These are phyloP conservation scores for Tapirus indicus DNA, from an alignment of 2,797 vertebrate species.

Conservation along the genomic window DNA sequence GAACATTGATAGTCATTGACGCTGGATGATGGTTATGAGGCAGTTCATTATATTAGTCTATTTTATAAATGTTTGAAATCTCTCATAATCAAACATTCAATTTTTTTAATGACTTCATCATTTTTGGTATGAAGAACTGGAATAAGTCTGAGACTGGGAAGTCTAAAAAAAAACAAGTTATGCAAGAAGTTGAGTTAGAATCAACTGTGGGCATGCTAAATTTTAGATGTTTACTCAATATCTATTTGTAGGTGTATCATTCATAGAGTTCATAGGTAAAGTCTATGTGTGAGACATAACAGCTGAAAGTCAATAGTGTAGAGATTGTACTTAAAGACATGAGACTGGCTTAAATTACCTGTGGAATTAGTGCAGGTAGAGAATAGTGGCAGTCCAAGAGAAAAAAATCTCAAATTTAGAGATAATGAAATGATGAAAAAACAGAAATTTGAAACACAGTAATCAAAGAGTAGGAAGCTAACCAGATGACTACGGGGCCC, in stretches of 20 bases:
- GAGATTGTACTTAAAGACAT: background rate
- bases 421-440: background rate
- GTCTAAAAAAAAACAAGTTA: background rate
- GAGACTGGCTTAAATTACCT: background rate
- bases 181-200: background rate
- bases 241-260: background rate
- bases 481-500: background rate
- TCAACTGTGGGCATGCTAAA: background rate
- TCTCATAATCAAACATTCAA: background rate
- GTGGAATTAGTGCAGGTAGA: background rate
- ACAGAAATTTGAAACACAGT: background rate
- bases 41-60: background rate
- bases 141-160: background rate
- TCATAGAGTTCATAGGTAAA: background rate
- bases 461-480: background rate
- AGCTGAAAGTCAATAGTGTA: background rate
- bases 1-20: background rate
- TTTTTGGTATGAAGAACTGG: background rate
- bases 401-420: background rate
- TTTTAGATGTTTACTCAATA: background rate
- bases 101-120: background rate
- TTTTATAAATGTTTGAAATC: background rate
- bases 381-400: background rate
- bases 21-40: background rate
- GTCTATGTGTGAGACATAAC: background rate